A percentile compares a stretch with the other conserved stretches of the same genome.
phyloP scores from a whole-genome alignment of 2,113 vertebrate genomes.

The Tenrec ecaudatus region DNA sequence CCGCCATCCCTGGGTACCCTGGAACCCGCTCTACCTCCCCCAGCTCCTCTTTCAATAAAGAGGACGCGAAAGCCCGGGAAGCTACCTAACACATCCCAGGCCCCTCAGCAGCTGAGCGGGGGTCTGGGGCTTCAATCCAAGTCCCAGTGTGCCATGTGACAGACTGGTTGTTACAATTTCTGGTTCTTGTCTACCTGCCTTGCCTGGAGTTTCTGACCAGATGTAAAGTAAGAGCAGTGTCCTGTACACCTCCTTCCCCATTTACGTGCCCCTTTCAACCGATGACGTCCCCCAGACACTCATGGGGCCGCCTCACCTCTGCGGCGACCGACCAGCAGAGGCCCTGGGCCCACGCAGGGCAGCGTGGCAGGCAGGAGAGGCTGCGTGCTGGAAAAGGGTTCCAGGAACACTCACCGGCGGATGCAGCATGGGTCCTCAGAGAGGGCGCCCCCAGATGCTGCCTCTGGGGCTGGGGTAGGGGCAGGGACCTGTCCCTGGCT shows the following conservation, averaged over 20 bases:
- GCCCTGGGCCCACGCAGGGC: accelerated
- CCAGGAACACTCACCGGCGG: no score
- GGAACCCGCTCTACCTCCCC: not conserved
- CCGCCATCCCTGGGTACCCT: not conserved
- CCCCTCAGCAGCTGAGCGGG: not conserved
- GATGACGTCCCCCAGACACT: not conserved
- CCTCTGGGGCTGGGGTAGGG: accelerated
- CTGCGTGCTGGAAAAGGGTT: no score
- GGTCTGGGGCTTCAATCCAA: not conserved
- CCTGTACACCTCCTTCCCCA: not conserved
- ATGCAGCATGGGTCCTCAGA: not conserved
- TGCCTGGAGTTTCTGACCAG: not conserved
- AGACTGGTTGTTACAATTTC: not conserved
- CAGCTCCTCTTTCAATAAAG: accelerated
- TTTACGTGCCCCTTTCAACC: accelerated
- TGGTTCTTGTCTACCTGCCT: not conserved
- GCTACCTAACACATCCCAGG: not conserved
- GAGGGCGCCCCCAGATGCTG: not conserved
- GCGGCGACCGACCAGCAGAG: not conserved
- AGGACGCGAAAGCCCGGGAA: not conserved
- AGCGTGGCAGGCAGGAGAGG: not conserved
- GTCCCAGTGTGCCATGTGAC: not conserved
- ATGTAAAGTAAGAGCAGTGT: accelerated
- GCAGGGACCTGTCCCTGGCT: not conserved
- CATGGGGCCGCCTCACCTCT: no score